Base-by-base conservation (phyloP, 2,888 invertebrate species). In the Drosophila tripunctata region DNA sequence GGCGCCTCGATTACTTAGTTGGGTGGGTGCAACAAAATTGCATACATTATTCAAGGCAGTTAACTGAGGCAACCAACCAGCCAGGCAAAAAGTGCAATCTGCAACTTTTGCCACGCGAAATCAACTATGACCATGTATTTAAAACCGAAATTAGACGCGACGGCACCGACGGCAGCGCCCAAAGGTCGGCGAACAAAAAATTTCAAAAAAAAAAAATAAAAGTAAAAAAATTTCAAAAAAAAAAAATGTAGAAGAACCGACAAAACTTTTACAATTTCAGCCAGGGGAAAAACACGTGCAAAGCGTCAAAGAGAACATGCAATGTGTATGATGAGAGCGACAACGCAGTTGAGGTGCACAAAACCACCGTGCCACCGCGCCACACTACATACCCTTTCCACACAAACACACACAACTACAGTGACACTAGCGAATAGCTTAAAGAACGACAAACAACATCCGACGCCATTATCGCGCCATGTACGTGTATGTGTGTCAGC, bases 221-320 rank as follows among this genome's bases (percentile, higher is more conserved):
- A 7, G 4, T 24, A 41, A 58, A 56, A 55, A 7, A 38, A 54
- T 4, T 31, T 43, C 3, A 14, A 33, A 8, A 52, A 31, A 73
- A 78, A 61, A 61, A 74, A 75, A 67, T n/a, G n/a, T n/a, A 8
- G 10, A 10, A 10, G 27, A 30, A 66, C 60, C 45, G 57, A 60
- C 74, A 77, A 87, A 81, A 87, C 78, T 87, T 87, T 87, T 87
- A 84, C 80, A 87, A 87, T 81, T 87, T 87, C 66, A 84, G 56
- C 55, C 66, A 58, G 80, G 78, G 65, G 78, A 67, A 76, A 86
- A 84, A 80, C 87, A 81, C 87, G 84, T 77, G 78, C 84, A 84
- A 68, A 70, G 78, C 84, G 67, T 87, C 80, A 81, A 87, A 83
- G 79, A 52, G 68, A 83, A 69, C 69, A 76, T 65, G 73, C 65